Base-by-base conservation (phyloP, 2,888 invertebrate genomes). In the Actias luna region DNA sequence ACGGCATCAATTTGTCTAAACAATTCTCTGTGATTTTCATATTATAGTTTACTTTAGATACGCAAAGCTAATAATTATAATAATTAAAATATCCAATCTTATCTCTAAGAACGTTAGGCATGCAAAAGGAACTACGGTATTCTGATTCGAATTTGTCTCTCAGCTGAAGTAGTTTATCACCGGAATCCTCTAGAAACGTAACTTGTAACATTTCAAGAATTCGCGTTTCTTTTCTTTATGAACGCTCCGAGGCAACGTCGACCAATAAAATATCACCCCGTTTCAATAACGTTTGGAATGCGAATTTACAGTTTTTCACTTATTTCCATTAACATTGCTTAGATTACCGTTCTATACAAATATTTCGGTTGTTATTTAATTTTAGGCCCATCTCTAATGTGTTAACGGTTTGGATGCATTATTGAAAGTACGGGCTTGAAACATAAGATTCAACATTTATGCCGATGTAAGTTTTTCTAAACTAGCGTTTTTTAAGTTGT, bases 241-340 rank as follows among this genome's bases (percentile, higher is more conserved):
- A 36, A 27, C 16, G 55, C 39, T 35, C 14, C 16, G 61, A 61
- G n/a, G 35, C 35, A 14, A 33, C 61, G 33, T 36, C 55, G 29
- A 29, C 33, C 12, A 29, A n/a, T 27, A 42, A 64, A 64, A 52
- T 64, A 64, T 64, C 50, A 46, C 64, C 52, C 58, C 31, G 57
- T 55, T 58, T 60, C 65, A 63, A 65, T 63, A 69, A 66, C 67
- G 65, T 66, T 66, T 64, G 72, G 74, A 75, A 77, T 77, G 64
- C 67, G 60, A 64, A 70, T 69, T 69, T 65, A 65, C 63, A 70
- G 64, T 70, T 72, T 74, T 73, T 69, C 68, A 65, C 67, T 65
- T 68, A 66, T 73, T 76, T 75, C 73, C 70, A 76, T 77, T 77
- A 76, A 73, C 73, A 72, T 77, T 74, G 69, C 68, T 65, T 64